Evolutionary conservation across 2,113 vertebrate species (phyloP).

Genomic region (Rhea americana): DNA sequence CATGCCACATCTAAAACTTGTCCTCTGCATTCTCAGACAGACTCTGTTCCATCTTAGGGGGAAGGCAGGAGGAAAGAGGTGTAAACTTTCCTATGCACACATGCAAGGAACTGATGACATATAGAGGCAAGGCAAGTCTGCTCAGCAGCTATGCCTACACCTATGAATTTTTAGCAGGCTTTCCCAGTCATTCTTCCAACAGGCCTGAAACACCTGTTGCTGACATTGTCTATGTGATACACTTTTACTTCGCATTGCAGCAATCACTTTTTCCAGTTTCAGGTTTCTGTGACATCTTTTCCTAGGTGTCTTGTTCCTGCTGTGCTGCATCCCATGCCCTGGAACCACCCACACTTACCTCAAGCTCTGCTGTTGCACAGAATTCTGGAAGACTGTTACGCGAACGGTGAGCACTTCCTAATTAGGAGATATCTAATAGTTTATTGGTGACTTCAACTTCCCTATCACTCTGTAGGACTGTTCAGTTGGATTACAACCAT

Average conservation of each 20-base stretch:
- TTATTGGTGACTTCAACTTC: neutral
- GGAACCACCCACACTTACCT: neutral
- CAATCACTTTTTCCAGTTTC: accelerated
- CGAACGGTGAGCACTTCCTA: neutral
- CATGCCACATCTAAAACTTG: neutral
- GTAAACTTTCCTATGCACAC: accelerated
- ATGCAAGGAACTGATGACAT: accelerated
- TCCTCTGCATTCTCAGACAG: neutral
- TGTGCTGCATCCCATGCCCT: neutral
- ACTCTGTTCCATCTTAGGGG: neutral
- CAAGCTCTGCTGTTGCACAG: neutral
- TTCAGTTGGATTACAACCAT: too few species aligned
- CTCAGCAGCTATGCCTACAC: neutral
- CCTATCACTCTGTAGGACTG: neutral
- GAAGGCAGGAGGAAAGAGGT: neutral
- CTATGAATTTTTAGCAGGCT: neutral
- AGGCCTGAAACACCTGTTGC: neutral
- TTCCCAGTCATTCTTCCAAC: neutral
- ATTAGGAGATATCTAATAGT: too few species aligned
- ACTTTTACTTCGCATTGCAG: neutral
- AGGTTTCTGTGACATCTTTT: neutral
- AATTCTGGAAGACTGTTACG: neutral
- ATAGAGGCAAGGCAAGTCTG: neutral
- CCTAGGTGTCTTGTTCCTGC: neutral
- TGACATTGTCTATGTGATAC: accelerated